Evolutionary conservation across 2,797 vertebrate genomes (phyloP).

Genomic region (Pantherophis vulpinus): DNA sequence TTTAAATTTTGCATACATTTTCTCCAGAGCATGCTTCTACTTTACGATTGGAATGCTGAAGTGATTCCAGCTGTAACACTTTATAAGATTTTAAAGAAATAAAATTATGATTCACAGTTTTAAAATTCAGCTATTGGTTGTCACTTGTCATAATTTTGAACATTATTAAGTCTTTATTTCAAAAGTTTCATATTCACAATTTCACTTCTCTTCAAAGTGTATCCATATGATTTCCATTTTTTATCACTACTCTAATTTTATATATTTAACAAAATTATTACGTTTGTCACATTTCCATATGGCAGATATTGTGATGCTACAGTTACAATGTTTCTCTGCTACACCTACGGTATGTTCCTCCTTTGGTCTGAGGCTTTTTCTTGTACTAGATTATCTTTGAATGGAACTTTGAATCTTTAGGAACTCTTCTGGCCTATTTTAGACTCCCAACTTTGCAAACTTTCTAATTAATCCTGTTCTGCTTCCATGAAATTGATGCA

Average conservation of each 20-base stretch:
- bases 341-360: background rate
- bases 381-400: background rate
- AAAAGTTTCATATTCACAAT: background rate
- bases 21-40: background rate
- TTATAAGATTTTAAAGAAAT: background rate
- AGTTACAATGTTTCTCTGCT: background rate
- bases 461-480: background rate
- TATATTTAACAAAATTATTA: background rate
- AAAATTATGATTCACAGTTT: background rate
- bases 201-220: background rate
- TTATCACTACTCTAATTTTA: background rate
- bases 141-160: background rate
- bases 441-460: background rate
- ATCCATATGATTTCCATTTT: background rate
- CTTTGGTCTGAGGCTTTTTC: background rate
- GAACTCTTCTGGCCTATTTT: background rate
- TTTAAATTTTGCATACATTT: background rate
- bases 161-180: background rate
- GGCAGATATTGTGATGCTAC: background rate
- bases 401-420: background rate
- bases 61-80: background rate
- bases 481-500: background rate
- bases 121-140: background rate
- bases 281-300: background rate
- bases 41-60: background rate